Conservation (phyloP, 1,140 invertebrate genomes). For the Mya arenaria region DNA sequence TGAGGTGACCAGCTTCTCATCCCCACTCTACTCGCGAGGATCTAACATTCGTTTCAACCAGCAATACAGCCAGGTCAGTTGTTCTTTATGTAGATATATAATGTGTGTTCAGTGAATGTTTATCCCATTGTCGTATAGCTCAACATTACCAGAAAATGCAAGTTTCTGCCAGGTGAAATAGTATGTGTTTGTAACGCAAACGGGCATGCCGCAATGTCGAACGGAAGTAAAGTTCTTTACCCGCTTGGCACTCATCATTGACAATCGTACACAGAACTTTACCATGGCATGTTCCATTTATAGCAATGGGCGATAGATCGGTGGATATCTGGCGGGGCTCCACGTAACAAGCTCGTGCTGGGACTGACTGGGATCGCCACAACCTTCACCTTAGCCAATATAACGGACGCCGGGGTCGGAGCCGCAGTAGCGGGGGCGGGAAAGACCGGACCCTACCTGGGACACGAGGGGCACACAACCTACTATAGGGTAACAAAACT, state of each 20-base stretch:
- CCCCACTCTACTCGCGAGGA: slow-evolving; percentile 69
- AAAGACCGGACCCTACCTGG: slow-evolving; percentile 90
- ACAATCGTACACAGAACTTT: too few relatives aligned
- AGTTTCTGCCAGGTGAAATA: too few relatives aligned
- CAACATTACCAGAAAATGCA: too few relatives aligned
- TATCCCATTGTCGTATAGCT: too few relatives aligned
- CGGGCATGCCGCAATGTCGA: too few relatives aligned
- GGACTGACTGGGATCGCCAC: slow-evolving; percentile 96
- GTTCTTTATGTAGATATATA: too few relatives aligned
- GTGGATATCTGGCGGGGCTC: slow-evolving; percentile 37
- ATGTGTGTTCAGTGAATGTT: too few relatives aligned
- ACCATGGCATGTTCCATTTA: too few relatives aligned
- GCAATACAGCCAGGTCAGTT: slow-evolving; percentile 61
- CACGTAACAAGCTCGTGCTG: slow-evolving; percentile 84
- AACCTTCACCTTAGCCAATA: slow-evolving; percentile 88
- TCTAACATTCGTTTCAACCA: slow-evolving; percentile 54
- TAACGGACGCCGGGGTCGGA: slow-evolving; percentile 92
- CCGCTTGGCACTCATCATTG: too few relatives aligned
- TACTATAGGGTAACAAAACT: slow-evolving; percentile 93
- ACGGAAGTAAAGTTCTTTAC: too few relatives aligned
- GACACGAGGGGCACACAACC: slow-evolving; percentile 94
- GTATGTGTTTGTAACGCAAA: too few relatives aligned
- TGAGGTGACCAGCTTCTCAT: slow-evolving; percentile 87
- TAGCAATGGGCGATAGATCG: slow-evolving; percentile 46
- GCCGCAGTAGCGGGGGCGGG: slow-evolving; percentile 88